Evolutionary conservation across 2,888 invertebrate genomes (phyloP), one percentile per base, ranked within the genome.

Genomic region (Tetramorium bicarinatum): DNA sequence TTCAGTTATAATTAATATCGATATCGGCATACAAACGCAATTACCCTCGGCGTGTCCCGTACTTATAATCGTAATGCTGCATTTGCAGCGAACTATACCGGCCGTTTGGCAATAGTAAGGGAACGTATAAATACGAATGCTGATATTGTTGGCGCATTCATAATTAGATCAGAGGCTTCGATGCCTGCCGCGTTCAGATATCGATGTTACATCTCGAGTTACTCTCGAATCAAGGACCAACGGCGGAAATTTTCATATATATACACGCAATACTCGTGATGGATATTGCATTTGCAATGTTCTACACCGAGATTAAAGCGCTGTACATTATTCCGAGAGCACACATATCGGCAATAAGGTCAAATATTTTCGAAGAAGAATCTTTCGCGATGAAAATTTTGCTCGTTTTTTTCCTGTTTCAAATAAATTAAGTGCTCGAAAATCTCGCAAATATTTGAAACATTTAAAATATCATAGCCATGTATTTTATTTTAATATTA

Each of bases 1-100:
- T 49, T 38, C 21, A 62, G 29, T 52, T 52, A 64, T 76, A 76
- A 76, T 76, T 76, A 76, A 76, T 76, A 76, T 76, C 64, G 38
- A 52, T 76, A 76, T 52, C 52, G 76, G 38, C 49, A 3, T 64
- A 64, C 38, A 38, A 25, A 25, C 25, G 64, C 49, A 64, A 76
- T 76, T 76, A 76, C 2, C 41, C 25, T 44, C n/a, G 13, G 11
- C 41, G 18, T 18, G 18, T 59, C 8, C 44, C 29, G 13, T n/a
- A 13, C 25, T 66, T 77, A 41, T 54, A 75, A 29, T 77, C 52
- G 41, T 77, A 66, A 75, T 49, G 75, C 62, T 49, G 62, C n/a
- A 54, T 77, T 77, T 25, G 67, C 6, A 54, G 18, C 18, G 18
- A 6, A 49, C n/a, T n/a, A 34, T 34, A 34, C 49, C 3, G 15